Conservation (phyloP, 2,113 vertebrate genomes). For the Psammodynastes pulverulentus region DNA sequence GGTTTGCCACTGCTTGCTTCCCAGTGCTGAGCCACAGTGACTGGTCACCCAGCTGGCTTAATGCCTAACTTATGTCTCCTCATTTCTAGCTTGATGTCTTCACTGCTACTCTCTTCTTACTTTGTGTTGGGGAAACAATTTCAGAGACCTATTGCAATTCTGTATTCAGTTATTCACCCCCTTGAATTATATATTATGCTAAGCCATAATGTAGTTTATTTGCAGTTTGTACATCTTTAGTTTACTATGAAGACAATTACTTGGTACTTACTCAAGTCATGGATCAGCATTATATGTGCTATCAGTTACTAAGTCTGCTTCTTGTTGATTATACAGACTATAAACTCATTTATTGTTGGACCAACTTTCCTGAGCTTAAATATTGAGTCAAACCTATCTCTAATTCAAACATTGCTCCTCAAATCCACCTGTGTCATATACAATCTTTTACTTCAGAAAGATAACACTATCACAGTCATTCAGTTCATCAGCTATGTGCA, state of each 20-base stretch:
- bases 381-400: background rate
- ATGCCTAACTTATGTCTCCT: background rate
- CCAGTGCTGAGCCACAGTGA: background rate
- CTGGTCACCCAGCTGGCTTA: background rate
- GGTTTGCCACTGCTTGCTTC: background rate
- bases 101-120: background rate
- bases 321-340: too few species aligned
- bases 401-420: slow-evolving; percentile 8
- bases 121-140: background rate
- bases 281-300: background rate
- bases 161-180: background rate
- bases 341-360: background rate
- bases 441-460: slow-evolving; percentile 41
- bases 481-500: background rate
- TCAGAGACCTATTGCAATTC: background rate
- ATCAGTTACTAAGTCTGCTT: background rate
- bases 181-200: background rate
- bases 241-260: background rate
- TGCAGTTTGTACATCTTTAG: background rate
- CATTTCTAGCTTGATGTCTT: background rate
- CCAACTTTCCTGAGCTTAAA: background rate
- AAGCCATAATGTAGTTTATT: background rate
- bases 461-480: background rate
- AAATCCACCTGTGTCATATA: slow-evolving; percentile 13
- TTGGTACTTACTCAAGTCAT: background rate